A percentile compares a stretch with the other conserved stretches of the same genome.
These are phyloP conservation scores for Caenorhabditis briggsae DNA, from an alignment of 1,140 invertebrate genomes.

Conservation along the genomic window DNA sequence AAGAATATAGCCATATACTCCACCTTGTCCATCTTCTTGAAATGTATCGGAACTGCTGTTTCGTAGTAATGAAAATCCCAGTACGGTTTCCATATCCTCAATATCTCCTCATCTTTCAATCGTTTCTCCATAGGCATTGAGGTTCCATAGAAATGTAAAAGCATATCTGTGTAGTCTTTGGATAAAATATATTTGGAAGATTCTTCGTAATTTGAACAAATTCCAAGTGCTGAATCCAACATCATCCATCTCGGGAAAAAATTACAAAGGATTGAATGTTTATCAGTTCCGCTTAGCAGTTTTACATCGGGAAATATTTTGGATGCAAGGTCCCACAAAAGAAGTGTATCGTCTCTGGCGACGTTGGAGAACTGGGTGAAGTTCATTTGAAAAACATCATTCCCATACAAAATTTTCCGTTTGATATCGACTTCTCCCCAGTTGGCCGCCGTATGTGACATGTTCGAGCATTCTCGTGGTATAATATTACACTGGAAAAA, in stretches of 20 bases:
- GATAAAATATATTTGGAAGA: not conserved
- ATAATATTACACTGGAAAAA: not conserved
- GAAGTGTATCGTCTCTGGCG: not conserved
- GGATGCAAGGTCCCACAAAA: not conserved
- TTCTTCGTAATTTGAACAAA: constrained; percentile 18
- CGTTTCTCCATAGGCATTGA: constrained; percentile 7
- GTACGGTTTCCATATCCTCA: not conserved
- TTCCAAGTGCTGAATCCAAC: constrained; percentile 22
- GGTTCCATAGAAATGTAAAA: constrained; percentile 14
- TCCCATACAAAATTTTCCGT: not conserved
- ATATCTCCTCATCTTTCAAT: constrained; percentile 4
- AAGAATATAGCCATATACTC: constrained; percentile 28
- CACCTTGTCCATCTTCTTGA: constrained; percentile 20
- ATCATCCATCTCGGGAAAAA: constrained; percentile 29
- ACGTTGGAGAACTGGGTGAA: constrained; percentile 12
- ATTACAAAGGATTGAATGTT: not conserved
- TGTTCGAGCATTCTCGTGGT: constrained; percentile 19
- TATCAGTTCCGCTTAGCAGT: constrained; percentile 8
- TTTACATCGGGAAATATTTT: constrained; percentile 32
- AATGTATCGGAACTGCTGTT: constrained; percentile 5
- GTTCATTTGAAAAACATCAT: not conserved
- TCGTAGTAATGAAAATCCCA: constrained; percentile 38
- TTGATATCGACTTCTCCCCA: constrained; percentile 1
- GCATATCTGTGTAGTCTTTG: constrained; percentile 25
- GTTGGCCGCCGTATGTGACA: not conserved